Evolutionary conservation across 2,797 vertebrate genomes (phyloP).

Genomic region (Spinus pinus): DNA sequence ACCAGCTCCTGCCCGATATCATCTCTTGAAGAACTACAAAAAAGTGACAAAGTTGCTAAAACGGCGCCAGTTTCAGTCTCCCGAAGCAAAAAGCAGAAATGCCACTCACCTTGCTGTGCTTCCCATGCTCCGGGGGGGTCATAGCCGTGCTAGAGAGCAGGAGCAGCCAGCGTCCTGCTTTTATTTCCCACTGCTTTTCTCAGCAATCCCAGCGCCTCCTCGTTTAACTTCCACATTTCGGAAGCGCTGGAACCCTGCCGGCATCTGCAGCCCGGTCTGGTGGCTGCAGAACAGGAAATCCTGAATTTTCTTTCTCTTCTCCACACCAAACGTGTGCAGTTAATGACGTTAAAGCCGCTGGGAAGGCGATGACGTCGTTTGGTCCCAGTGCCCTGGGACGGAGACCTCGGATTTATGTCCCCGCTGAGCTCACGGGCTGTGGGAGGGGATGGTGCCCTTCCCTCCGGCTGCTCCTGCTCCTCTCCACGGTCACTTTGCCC

Average conservation of each 20-base stretch:
- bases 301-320: conserved; percentile 16
- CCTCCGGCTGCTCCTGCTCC: background rate
- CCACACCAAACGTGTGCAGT: background rate
- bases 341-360: background rate
- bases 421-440: background rate
- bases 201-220: background rate
- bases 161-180: background rate
- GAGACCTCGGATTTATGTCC: rapidly evolving
- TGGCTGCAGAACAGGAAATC: conserved; percentile 56
- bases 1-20: background rate
- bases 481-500: background rate
- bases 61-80: rapidly evolving
- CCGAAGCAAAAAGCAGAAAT: background rate
- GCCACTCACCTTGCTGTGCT: background rate
- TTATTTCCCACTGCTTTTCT: rapidly evolving
- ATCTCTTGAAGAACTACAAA: background rate
- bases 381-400: background rate
- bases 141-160: conserved; percentile 1
- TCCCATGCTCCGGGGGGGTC: background rate
- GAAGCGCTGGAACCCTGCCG: background rate
- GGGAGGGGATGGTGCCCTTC: background rate
- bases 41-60: rapidly evolving
- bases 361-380: background rate
- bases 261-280: conserved; percentile 15
- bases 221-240: background rate